Conservation (phyloP, 2,797 vertebrate genomes). For the Lepilemur septentrionalis region DNA sequence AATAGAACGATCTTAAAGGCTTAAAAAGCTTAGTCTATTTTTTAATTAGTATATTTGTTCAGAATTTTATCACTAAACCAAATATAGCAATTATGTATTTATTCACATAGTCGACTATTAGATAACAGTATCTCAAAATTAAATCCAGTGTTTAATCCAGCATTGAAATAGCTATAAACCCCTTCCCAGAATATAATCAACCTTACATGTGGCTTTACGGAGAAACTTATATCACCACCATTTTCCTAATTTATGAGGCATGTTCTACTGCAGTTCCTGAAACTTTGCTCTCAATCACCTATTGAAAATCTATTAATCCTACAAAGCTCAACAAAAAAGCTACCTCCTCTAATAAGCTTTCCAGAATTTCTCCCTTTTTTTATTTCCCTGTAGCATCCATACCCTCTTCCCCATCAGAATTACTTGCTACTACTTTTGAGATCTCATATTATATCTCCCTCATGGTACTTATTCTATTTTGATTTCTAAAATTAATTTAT, state of each 20-base stretch:
- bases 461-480: conserved; percentile 10
- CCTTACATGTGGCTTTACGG: not conserved
- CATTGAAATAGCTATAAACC: not conserved
- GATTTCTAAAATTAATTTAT: not conserved
- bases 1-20: conserved; percentile 28
- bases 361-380: not conserved
- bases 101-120: not conserved
- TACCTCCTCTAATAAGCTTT: not conserved
- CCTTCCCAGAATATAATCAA: conserved; percentile 16
- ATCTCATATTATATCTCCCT: not conserved
- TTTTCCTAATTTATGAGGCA: not conserved
- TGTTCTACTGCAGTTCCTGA: not conserved
- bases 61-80: conserved; percentile 38
- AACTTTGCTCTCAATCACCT: not conserved
- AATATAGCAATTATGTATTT: conserved; percentile 16
- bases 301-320: not conserved
- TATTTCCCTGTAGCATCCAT: not conserved
- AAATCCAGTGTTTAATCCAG: not conserved
- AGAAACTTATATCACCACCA: not conserved
- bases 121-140: conserved; percentile 39
- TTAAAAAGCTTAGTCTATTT: conserved; percentile 26
- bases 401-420: not conserved
- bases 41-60: not conserved
- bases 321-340: conserved; percentile 27
- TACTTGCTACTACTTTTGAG: not conserved